Percentiles rank a stretch among this genome's conserved stretches.
These are phyloP conservation scores for Agonopterix heracliana DNA, from an alignment of 2,888 invertebrate species.

Conservation along the genomic window DNA sequence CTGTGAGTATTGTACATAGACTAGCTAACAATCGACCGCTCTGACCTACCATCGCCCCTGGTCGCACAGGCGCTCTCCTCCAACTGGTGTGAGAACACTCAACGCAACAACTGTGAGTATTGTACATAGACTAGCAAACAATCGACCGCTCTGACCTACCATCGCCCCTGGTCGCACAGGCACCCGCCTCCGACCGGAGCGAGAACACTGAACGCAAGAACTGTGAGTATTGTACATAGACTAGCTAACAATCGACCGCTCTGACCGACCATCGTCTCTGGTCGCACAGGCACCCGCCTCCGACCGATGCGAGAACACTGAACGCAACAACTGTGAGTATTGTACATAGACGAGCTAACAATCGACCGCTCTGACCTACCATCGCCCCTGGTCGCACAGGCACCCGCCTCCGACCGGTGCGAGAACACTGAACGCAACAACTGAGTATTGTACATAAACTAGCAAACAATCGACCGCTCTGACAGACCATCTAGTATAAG, in stretches of 20 bases:
- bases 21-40: no score
- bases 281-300: not conserved
- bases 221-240: not conserved
- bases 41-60: conserved; percentile 7
- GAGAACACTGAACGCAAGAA: not conserved
- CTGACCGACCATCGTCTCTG: conserved; percentile 7
- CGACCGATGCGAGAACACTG: not conserved
- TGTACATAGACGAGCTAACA: not conserved
- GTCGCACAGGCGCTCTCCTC: not conserved
- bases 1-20: not conserved
- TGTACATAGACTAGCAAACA: not conserved
- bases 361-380: no score
- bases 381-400: no score
- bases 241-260: no score
- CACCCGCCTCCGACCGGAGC: not conserved
- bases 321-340: not conserved
- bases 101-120: not conserved
- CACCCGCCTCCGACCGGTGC: not conserved
- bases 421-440: not conserved
- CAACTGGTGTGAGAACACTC: not conserved
- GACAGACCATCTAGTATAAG: no score
- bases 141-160: conserved; percentile 1
- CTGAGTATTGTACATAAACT: not conserved
- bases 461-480: conserved; percentile 7
- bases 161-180: not conserved